Evolutionary conservation across 2,888 invertebrate species (phyloP), one percentile per base, ranked within the genome.

Genomic region (Scaptomyza caliginosa): DNA sequence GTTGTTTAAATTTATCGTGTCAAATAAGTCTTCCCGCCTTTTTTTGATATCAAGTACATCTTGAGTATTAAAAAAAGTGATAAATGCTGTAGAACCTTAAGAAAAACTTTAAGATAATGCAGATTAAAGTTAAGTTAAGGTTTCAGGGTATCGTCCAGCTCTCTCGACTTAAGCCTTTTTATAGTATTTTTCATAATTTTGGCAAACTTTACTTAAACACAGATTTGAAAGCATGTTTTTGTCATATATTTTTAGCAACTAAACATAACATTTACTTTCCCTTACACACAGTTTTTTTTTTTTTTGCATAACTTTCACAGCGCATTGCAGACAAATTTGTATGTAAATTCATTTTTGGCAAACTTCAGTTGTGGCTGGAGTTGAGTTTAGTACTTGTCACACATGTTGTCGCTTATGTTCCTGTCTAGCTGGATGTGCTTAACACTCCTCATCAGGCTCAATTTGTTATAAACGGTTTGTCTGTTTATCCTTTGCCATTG

Each of bases 401-500:
- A 84, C 86, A 78, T 84, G 78, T 83, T 62, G 57, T 54, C 60
- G 79, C 71, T 57, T 63, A 59, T 64, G 59, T 71, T 74, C 59
- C 43, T 69, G 67, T 65, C 74, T 67, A 42, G 40, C 50, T 59
- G 56, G 50, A 16, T 52, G 45, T 39, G 74, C 71, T 79, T 83
- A 81, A 62, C 80, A 84, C 85, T 84, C 85, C 16, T 34, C 34
- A 73, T 81, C 82, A 83, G 84, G 77, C 81, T 83, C 81, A 81
- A 86, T 81, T 81, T 86, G 84, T 81, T 80, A 76, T 76, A 74
- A 80, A 79, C 79, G 86, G 62, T 76, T 62, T 67, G 54, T 69
- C 65, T 70, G 78, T 77, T 76, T 76, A 79, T 66, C 76, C 74
- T 69, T 80, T 67, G 67, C 58, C 51, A 67, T 76, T 76, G 72